phyloP scores from a whole-genome alignment of 2,797 vertebrate genomes.

The Graptemys geographica region DNA sequence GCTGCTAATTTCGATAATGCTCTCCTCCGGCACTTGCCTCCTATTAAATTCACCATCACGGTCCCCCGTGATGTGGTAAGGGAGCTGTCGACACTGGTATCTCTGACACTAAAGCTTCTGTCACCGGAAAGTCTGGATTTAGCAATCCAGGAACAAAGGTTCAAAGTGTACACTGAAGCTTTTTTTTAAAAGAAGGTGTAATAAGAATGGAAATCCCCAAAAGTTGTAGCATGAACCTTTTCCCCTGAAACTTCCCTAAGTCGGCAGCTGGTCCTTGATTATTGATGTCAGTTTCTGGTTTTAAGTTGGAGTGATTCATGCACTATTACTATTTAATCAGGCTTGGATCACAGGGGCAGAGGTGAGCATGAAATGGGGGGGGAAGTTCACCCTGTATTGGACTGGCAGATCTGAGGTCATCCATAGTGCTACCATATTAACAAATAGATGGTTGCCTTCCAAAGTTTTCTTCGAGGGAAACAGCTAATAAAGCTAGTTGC shows the following conservation, averaged over 20 bases:
- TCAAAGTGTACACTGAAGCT: background rate
- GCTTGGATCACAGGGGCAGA: background rate
- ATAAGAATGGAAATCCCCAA: background rate
- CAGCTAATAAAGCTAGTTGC: conserved; percentile 78
- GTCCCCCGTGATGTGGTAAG: rapidly evolving
- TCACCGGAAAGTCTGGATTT: background rate
- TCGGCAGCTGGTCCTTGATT: background rate
- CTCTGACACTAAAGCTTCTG: background rate
- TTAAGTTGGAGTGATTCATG: background rate
- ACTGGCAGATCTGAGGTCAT: conserved; percentile 62
- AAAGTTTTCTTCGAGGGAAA: conserved; percentile 78
- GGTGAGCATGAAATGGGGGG: background rate
- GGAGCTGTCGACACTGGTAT: background rate
- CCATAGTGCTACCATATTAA: conserved; percentile 63
- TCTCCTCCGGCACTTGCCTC: background rate
- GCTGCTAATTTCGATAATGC: rapidly evolving
- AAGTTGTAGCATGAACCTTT: background rate
- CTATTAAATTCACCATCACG: rapidly evolving
- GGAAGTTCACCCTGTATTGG: conserved; percentile 22
- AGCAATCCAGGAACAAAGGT: background rate
- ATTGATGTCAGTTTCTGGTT: background rate
- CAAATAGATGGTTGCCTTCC: conserved; percentile 76
- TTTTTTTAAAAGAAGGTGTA: background rate
- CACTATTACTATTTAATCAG: background rate
- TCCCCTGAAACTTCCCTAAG: background rate